phyloP scores from a whole-genome alignment of 2,113 vertebrate genomes.

The Gopherus evgoodei region DNA sequence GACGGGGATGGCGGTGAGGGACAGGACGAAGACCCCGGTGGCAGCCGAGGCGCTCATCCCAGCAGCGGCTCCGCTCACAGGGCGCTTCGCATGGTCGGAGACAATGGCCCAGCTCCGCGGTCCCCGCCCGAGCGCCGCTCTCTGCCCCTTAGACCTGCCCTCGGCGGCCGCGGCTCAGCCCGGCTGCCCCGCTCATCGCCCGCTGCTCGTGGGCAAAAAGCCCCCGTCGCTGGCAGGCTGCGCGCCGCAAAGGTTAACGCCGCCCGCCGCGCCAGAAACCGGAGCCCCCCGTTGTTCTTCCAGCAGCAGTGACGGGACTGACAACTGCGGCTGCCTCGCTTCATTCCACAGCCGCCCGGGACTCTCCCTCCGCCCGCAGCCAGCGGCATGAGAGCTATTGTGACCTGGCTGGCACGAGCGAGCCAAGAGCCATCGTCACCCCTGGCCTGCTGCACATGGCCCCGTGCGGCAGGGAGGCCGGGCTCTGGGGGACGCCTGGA shows the following conservation, averaged over 20 bases:
- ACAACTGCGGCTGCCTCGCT: neutral
- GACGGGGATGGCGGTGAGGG: slow-evolving; percentile 89
- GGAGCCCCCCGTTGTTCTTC: slow-evolving; percentile 26
- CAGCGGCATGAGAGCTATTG: neutral
- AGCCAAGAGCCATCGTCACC: neutral
- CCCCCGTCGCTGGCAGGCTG: neutral
- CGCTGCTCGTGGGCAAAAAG: neutral
- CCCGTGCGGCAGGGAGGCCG: neutral
- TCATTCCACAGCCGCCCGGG: neutral
- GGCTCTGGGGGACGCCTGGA: neutral
- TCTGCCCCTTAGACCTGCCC: neutral
- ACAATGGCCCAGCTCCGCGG: slow-evolving; percentile 1
- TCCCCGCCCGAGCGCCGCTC: neutral
- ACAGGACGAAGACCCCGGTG: slow-evolving; percentile 90
- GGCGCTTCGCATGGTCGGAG: slow-evolving; percentile 16
- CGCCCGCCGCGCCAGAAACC: neutral
- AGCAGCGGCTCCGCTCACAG: neutral
- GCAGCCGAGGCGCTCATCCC: slow-evolving; percentile 89
- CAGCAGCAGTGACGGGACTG: neutral
- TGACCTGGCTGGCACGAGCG: neutral
- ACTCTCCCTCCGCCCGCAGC: neutral
- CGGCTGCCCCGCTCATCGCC: neutral
- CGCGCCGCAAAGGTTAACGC: neutral
- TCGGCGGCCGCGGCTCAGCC: neutral
- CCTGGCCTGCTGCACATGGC: neutral